phyloP scores from a whole-genome alignment of 2,113 vertebrate genomes.

The Eidolon helvum region DNA sequence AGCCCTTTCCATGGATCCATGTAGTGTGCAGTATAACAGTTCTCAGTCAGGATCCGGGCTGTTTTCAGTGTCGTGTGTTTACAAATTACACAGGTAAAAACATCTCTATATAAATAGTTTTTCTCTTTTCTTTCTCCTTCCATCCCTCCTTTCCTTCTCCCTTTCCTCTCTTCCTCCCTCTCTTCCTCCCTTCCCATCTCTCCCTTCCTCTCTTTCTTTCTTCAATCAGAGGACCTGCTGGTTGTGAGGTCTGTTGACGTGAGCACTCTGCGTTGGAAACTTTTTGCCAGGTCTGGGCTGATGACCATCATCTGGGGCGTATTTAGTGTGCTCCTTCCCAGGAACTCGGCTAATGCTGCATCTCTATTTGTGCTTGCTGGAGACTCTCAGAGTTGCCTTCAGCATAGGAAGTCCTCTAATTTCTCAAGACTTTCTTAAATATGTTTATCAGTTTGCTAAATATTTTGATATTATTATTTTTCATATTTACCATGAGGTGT shows the following conservation, averaged over 20 bases:
- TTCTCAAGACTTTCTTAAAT: neutral
- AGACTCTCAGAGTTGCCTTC: neutral
- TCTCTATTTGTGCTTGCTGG: neutral
- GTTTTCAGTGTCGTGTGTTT: neutral
- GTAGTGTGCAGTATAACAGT: neutral
- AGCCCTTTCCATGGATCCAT: neutral
- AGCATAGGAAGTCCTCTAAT: neutral
- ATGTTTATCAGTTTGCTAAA: neutral
- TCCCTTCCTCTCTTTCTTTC: neutral
- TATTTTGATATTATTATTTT: neutral
- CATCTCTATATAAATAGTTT: neutral
- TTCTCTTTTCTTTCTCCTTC: neutral
- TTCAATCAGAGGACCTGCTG: neutral
- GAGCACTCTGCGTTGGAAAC: too few relatives aligned
- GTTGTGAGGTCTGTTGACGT: neutral
- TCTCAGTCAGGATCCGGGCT: neutral
- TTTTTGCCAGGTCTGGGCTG: too few relatives aligned
- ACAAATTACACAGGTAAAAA: neutral
- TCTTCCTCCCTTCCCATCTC: neutral
- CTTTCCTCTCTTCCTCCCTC: too few relatives aligned
- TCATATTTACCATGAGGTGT: neutral
- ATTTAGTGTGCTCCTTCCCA: neutral
- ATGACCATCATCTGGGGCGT: rapidly evolving
- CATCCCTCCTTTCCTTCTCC: neutral
- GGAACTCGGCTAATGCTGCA: rapidly evolving